Percentiles rank a stretch among this genome's conserved stretches.
phyloP scores from a whole-genome alignment of 2,113 vertebrate species.

The Odobenus rosmarus region DNA sequence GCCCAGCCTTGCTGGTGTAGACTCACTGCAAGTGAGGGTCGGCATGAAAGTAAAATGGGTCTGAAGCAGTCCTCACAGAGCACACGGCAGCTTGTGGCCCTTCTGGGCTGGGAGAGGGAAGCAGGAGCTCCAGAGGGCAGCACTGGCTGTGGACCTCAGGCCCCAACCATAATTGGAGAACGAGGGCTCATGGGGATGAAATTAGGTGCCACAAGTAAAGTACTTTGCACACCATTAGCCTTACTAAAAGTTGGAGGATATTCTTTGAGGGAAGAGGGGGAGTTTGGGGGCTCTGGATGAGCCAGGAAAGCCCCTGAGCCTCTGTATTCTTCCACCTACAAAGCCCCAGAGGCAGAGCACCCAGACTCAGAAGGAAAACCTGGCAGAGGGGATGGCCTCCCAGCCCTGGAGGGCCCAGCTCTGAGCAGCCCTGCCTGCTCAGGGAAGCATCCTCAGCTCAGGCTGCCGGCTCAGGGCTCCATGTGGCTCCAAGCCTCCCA shows the following conservation, averaged over 20 bases:
- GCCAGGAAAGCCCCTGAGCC: not conserved
- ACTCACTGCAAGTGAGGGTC: not conserved
- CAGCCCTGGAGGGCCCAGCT: not conserved
- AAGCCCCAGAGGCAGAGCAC: not conserved
- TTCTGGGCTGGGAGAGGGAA: not conserved
- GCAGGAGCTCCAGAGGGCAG: not conserved
- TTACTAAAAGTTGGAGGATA: not conserved
- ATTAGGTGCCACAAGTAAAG: accelerated
- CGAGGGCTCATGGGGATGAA: not conserved
- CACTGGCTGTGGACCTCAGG: not conserved
- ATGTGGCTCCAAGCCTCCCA: not conserved
- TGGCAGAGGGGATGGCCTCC: accelerated
- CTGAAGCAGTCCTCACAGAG: not conserved
- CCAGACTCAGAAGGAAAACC: not conserved
- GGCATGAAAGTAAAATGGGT: not conserved
- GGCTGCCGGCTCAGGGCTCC: not conserved
- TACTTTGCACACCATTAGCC: not conserved
- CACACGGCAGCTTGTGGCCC: not conserved
- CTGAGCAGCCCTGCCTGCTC: accelerated
- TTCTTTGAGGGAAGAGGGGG: not conserved
- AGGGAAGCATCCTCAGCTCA: not conserved
- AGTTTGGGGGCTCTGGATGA: not conserved
- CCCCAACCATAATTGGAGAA: accelerated
- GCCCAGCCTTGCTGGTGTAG: not conserved
- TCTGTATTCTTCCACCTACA: not conserved